Evolutionary conservation across 2,113 vertebrate genomes (phyloP).

Genomic region (Clupea harengus): DNA sequence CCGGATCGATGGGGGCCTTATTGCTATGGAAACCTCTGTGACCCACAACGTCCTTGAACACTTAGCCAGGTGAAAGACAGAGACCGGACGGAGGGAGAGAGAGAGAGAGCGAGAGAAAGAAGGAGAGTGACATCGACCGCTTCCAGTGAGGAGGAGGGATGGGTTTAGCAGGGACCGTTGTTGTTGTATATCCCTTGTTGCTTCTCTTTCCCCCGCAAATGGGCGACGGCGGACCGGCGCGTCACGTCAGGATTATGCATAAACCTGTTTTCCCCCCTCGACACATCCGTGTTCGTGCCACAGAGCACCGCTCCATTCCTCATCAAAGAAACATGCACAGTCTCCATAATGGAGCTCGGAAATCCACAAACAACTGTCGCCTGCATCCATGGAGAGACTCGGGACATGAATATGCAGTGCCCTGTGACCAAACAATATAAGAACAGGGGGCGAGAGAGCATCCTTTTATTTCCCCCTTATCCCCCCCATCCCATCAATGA

Average conservation of each 20-base stretch:
- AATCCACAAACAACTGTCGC: neutral
- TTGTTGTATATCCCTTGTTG: neutral
- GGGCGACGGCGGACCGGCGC: neutral
- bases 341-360: neutral
- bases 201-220: neutral
- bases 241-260: neutral
- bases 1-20: constrained; percentile 12
- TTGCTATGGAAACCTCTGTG: constrained; percentile 20
- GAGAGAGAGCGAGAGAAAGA: neutral
- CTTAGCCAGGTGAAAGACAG: neutral
- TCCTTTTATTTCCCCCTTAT: neutral
- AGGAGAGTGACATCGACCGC: neutral
- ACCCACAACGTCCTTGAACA: neutral
- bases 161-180: neutral
- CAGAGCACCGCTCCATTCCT: neutral
- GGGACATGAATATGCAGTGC: constrained; percentile 43
- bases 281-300: neutral
- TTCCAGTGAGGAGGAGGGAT: neutral
- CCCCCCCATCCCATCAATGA: neutral
- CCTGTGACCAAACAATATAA: neutral
- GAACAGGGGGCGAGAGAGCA: neutral
- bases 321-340: constrained; percentile 7
- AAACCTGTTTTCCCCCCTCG: neutral
- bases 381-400: neutral
- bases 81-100: neutral